Evolutionary conservation across 2,888 invertebrate species (phyloP).

Genomic region (Parnassius orleans): DNA sequence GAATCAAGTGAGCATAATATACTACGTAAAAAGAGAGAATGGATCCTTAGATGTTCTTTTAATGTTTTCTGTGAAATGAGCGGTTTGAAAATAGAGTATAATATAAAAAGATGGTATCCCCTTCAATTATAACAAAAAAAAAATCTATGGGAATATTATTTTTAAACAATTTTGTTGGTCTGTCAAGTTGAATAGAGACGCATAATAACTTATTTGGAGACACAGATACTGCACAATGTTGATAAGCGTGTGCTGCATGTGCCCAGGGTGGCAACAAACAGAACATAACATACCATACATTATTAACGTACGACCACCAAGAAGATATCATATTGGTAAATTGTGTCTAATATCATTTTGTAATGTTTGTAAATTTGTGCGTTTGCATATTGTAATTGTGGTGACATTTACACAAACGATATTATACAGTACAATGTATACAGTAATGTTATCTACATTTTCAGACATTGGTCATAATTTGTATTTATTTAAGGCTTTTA

Average conservation of each 20-base stretch:
- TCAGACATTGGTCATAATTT: too few relatives aligned
- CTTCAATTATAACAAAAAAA: too few relatives aligned
- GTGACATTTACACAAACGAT: not conserved
- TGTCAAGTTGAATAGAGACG: slow-evolving; percentile 8
- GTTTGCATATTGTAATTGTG: slow-evolving; percentile 3
- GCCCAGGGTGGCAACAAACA: slow-evolving; percentile 18
- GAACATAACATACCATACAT: slow-evolving; percentile 27
- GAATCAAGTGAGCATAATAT: not conserved
- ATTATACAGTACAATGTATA: too few relatives aligned
- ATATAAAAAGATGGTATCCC: too few relatives aligned
- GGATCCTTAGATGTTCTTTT: too few relatives aligned
- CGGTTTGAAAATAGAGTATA: too few relatives aligned
- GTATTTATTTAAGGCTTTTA: too few relatives aligned
- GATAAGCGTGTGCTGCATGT: slow-evolving; percentile 58
- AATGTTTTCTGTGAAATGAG: too few relatives aligned
- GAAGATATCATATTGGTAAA: not conserved
- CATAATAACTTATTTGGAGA: slow-evolving; percentile 30
- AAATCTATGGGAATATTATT: too few relatives aligned
- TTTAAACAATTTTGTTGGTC: too few relatives aligned
- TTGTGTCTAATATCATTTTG: slow-evolving; percentile 2
- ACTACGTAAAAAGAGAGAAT: not conserved
- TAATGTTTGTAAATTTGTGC: not conserved
- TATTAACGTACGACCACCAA: not conserved
- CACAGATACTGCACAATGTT: slow-evolving; percentile 35
- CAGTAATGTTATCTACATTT: too few relatives aligned